These are phyloP conservation scores for zebrafish (Danio rerio) DNA, from an alignment of 2,113 vertebrate genomes.

Conservation along the genomic window GRCz12tu NC_133194.1:4551501-4552000, in stretches of 20 bases:
- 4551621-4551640: not conserved
- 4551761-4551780: slow-evolving; percentile 1
- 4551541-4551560: too few species aligned
- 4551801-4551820: slow-evolving; percentile 30
- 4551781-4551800: slow-evolving; percentile 27
- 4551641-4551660: slow-evolving; percentile 6
- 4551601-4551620: not conserved
- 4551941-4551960: not conserved
- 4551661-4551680: slow-evolving; percentile 33
- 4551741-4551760: slow-evolving; percentile 20
- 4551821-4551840: slow-evolving; percentile 40
- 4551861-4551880: slow-evolving; percentile 33
- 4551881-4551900: slow-evolving; percentile 24
- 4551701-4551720: slow-evolving; percentile 31
- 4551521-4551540: too few species aligned
- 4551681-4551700: slow-evolving; percentile 36
- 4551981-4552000: not conserved
- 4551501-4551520: too few species aligned
- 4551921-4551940: slow-evolving; percentile 30
- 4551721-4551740: slow-evolving; percentile 29
- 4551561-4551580: too few species aligned
- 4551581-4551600: not conserved
- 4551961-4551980: slow-evolving; percentile 12
- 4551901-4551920: slow-evolving; percentile 30
- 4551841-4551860: slow-evolving; percentile 22